Conservation (phyloP, 2,888 invertebrate genomes). For the Tribolium freemani region DNA sequence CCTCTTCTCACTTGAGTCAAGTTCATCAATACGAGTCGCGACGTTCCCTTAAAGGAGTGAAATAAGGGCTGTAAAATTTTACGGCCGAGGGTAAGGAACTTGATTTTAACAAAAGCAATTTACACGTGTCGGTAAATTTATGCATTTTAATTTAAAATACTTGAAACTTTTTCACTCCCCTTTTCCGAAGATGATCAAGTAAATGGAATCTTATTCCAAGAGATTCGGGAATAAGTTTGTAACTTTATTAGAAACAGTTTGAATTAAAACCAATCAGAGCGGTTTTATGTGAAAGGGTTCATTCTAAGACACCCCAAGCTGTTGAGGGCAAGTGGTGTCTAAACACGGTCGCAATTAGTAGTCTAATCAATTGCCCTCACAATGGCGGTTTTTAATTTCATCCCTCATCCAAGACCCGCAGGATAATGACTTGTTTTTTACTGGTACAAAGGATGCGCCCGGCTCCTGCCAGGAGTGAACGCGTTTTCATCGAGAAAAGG, state of each 20-base stretch:
- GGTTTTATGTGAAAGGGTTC: slow-evolving; percentile 9
- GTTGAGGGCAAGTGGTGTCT: slow-evolving; percentile 13
- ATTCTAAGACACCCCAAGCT: slow-evolving; percentile 16
- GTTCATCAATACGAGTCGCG: slow-evolving; percentile 22
- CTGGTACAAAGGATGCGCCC: slow-evolving; percentile 31
- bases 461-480: slow-evolving; percentile 2
- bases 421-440: slow-evolving; percentile 45
- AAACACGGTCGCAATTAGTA: slow-evolving; percentile 27
- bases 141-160: slow-evolving; percentile 54
- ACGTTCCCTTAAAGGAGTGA: slow-evolving; percentile 34
- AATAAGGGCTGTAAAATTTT: slow-evolving; percentile 49
- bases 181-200: slow-evolving; percentile 57
- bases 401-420: slow-evolving; percentile 34
- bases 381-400: slow-evolving; percentile 41
- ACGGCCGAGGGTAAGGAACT: slow-evolving; percentile 39
- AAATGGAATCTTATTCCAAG: slow-evolving; percentile 64
- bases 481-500: slow-evolving; percentile 28
- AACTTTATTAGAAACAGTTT: slow-evolving; percentile 22
- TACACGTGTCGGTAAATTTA: slow-evolving; percentile 53
- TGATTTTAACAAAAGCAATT: slow-evolving; percentile 49
- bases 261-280: slow-evolving; percentile 2
- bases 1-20: slow-evolving; percentile 22
- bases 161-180: not conserved
- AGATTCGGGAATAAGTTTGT: slow-evolving; percentile 52
- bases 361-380: slow-evolving; percentile 37